Percentiles rank a stretch among this genome's conserved stretches.
phyloP scores from a whole-genome alignment of 2,888 invertebrate genomes.

The Terebella lapidaria region DNA sequence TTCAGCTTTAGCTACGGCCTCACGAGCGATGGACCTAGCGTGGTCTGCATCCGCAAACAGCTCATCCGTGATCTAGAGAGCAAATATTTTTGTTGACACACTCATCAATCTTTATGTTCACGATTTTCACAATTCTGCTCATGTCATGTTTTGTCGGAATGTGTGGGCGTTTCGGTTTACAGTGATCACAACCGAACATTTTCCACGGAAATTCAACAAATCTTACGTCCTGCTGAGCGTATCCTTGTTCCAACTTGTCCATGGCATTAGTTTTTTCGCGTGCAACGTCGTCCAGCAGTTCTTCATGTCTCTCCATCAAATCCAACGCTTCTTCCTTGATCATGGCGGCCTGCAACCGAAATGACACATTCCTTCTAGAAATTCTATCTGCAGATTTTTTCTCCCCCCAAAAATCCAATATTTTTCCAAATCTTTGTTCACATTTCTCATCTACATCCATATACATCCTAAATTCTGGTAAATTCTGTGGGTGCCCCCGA shows the following conservation, averaged over 20 bases:
- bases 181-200: too few relatives aligned
- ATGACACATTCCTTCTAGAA: too few relatives aligned
- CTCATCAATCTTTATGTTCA: too few relatives aligned
- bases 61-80: slow-evolving; percentile 63
- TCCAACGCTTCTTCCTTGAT: slow-evolving; percentile 64
- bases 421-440: not conserved
- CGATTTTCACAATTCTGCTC: too few relatives aligned
- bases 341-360: slow-evolving; percentile 39
- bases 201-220: too few relatives aligned
- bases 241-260: slow-evolving; percentile 58
- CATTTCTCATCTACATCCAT: not conserved
- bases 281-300: slow-evolving; percentile 57
- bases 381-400: too few relatives aligned
- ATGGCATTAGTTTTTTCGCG: slow-evolving; percentile 59
- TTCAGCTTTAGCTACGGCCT: slow-evolving; percentile 80
- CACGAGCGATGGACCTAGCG: slow-evolving; percentile 66
- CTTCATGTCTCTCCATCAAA: slow-evolving; percentile 62
- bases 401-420: not conserved
- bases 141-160: too few relatives aligned
- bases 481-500: too few relatives aligned
- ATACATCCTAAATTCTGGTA: too few relatives aligned
- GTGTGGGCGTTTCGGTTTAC: too few relatives aligned
- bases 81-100: too few relatives aligned
- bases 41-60: slow-evolving; percentile 73
- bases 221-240: slow-evolving; percentile 62